Base-by-base conservation (phyloP, 2,113 vertebrate genomes). In the Carlito syrichta region DNA sequence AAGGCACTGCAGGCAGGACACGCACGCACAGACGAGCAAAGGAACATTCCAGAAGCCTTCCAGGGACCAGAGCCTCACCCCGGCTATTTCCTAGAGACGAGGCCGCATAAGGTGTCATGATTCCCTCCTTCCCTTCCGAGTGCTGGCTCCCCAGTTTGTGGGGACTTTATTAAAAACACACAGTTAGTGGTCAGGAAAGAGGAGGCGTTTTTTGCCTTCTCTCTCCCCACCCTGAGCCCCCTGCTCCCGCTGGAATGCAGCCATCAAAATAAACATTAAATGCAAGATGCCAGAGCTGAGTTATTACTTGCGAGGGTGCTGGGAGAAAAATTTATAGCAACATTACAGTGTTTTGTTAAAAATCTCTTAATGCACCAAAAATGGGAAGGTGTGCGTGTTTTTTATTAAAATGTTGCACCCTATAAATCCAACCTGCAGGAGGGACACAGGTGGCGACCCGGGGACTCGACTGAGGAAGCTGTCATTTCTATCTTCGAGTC, bases 361-460 rank as follows among this genome's bases (percentile, higher is more conserved):
- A 99, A 99, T 99, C 98, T 99, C 98, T 98, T 99, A 99, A 99
- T 99, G 98, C 98, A 99, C 98, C 98, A 96, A 99, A n/a, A 98
- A 98, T 98, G 98, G 98, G 98, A 98, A 99, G 98, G 98, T 97
- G 98, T 98, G 98, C 98, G 98, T 99, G 98, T 98, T 98, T 98
- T 99, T 99, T 99, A 99, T 99, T 99, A 99, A 99, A 99, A 99
- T 98, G 97, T 98, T 98, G 89, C 98, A 99, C 98, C 98, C 98
- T 98, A 99, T 99, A 99, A 99, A 99, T 99, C 98, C 98, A 94
- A 97, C 97, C 98, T 83, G 85, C 92, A 97, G 98, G 99, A 98
- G 99, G 98, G 97, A 99, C 98, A 99, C 99, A 99, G 99, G 99
- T 99, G 99, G 98, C 3, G 71, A 95, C 98, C 97, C 93, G 83